Evolutionary conservation across 53 echinoderm and acorn worm genomes (phyloP), one percentile per base, ranked within the genome.

Genomic region (Actinopyga echinites): DNA sequence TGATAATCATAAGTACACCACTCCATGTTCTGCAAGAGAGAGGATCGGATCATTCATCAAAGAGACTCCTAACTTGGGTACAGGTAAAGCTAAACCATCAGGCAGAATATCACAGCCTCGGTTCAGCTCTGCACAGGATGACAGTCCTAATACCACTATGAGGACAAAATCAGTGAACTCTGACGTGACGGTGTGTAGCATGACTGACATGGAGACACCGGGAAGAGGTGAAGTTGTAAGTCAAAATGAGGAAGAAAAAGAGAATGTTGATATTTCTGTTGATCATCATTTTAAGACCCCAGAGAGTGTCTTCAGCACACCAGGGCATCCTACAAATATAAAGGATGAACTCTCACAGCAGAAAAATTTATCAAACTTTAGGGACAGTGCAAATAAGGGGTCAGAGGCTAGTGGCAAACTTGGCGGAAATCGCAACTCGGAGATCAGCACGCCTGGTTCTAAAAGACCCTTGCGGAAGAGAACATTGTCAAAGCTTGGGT

Each of bases 121-220:
- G 4, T 77, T 77, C 53, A 77, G 77, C 53, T 53, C 53, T 6
- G 34, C 54, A 4, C 29, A 77, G 15, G 77, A 77, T 32, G 77
- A 77, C 12, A 56, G 77, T 32, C 77, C 56, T 4, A 77, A 77
- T 33, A 77, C 53, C 77, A 77, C 32, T 31, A 22, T 32, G 56
- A 42, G 37, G 38, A 71, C 4, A 9, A 40, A 71, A 19, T 77
- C 77, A 12, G 77, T 32, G 3, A 32, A 5, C 1, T 77, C 77
- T 54, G 77, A 77, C 28, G 77, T 32, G 0, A 77, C 77, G 0
- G 77, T 77, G 17, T 77, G 49, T 31, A 56, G 32, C 31, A 12
- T 21, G 17, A 28, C 53, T 1, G 32, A 77, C 19, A 21, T 71
- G 49, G 49, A 49, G 13, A 49, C 49, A 0, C 49, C 49, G 0